A percentile compares a stretch with the other conserved stretches of the same genome.
Evolutionary conservation across 2,888 invertebrate species (phyloP).

Genomic region (Hemicrepidius hirtus): DNA sequence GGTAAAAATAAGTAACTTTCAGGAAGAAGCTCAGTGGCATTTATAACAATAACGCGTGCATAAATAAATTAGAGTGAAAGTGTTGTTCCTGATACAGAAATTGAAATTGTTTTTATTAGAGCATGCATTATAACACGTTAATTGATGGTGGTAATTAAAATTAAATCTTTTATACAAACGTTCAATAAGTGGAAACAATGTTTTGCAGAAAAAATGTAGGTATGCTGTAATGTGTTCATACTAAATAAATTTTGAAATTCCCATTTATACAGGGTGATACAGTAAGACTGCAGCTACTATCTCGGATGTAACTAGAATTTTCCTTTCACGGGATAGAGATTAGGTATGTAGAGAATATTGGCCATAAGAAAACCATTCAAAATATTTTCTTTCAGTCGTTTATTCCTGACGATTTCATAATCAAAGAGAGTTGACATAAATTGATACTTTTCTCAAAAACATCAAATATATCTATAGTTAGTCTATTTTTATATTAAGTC

Average conservation of each 20-base stretch:
- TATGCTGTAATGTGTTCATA: slow-evolving; percentile 6
- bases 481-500: no score
- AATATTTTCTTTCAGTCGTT: no score
- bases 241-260: neutral
- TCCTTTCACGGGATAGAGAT: no score
- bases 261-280: no score
- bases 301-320: no score
- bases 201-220: slow-evolving; percentile 20
- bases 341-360: no score
- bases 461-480: no score
- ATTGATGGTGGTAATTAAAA: slow-evolving; percentile 45
- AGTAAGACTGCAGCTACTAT: no score
- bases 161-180: slow-evolving; percentile 23
- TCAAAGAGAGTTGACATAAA: no score
- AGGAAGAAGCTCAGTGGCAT: slow-evolving; percentile 34
- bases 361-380: no score
- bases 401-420: no score
- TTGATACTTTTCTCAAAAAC: no score
- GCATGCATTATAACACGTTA: slow-evolving; percentile 48
- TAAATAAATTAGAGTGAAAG: slow-evolving; percentile 50
- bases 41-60: slow-evolving; percentile 41
- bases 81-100: slow-evolving; percentile 52
- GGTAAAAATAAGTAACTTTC: slow-evolving; percentile 23
- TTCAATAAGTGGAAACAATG: slow-evolving; percentile 23
- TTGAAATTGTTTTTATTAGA: slow-evolving; percentile 54